Evolutionary conservation across 2,797 vertebrate genomes (phyloP).

Genomic region (Rousettus madagascariensis): DNA sequence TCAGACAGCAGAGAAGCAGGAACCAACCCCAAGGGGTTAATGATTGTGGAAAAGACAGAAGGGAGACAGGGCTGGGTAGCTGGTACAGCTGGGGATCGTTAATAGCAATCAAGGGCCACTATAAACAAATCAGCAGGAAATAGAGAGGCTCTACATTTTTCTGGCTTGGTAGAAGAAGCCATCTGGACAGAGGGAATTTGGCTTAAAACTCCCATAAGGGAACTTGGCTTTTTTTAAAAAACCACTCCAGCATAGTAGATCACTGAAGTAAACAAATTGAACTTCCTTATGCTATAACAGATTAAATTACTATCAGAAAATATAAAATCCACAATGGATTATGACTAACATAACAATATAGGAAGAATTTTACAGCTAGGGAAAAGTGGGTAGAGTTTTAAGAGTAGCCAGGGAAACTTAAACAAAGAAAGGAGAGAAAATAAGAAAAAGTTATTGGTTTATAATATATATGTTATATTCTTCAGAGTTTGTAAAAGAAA

Average conservation of each 20-base stretch:
- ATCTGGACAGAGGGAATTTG: slow-evolving; percentile 73
- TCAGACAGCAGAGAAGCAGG: background rate
- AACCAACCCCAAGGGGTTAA: slow-evolving; percentile 35
- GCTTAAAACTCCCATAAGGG: slow-evolving; percentile 58
- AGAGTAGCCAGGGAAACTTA: slow-evolving; percentile 37
- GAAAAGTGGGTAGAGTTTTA: slow-evolving; percentile 42
- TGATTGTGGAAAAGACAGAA: background rate
- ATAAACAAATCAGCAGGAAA: slow-evolving; percentile 76
- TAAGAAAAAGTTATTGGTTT: background rate
- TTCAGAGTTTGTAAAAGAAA: slow-evolving; percentile 39
- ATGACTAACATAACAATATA: slow-evolving; percentile 21
- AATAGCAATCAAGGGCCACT: slow-evolving; percentile 71
- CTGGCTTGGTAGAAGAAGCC: slow-evolving; percentile 68
- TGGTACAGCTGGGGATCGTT: slow-evolving; percentile 62
- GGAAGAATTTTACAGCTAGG: slow-evolving; percentile 30
- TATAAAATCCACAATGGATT: slow-evolving; percentile 39
- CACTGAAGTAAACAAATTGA: slow-evolving; percentile 64
- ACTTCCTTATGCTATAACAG: slow-evolving; percentile 38
- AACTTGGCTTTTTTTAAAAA: slow-evolving; percentile 58
- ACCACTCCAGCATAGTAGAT: background rate
- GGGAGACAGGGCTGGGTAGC: slow-evolving; percentile 13
- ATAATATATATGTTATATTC: background rate
- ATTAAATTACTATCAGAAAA: slow-evolving; percentile 55
- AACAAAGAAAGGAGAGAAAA: slow-evolving; percentile 31
- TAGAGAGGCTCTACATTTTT: slow-evolving; percentile 54